Evolutionary conservation across 2,888 invertebrate species (phyloP).

Genomic region (Thumatha senex): DNA sequence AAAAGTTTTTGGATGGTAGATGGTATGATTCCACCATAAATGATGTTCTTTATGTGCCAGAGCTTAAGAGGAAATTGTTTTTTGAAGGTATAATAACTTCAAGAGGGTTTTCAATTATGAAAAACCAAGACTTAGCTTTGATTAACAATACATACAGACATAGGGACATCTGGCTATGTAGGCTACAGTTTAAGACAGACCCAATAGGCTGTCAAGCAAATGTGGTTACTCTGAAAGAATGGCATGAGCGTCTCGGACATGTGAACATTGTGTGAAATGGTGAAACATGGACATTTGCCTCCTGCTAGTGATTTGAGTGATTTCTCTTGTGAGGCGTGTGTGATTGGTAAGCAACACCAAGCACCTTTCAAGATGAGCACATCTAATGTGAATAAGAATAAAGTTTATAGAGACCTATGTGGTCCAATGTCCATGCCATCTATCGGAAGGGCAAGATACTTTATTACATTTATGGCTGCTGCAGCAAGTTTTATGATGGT

Average conservation of each 20-base stretch:
- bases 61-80: no score
- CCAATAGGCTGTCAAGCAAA: constrained; percentile 11
- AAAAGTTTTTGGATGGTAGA: background rate
- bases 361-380: no score
- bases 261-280: no score
- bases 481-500: constrained; percentile 11
- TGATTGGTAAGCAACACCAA: no score
- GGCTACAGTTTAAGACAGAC: constrained; percentile 14
- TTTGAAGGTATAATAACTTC: no score
- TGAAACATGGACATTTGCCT: no score
- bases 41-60: no score
- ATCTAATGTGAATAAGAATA: constrained; percentile 1
- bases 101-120: constrained; percentile 39
- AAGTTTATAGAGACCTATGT: constrained; percentile 23
- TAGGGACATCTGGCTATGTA: constrained; percentile 25
- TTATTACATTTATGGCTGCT: constrained; percentile 32
- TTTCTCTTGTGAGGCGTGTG: no score
- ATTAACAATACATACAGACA: constrained; percentile 12
- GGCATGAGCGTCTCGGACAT: constrained; percentile 29
- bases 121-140: constrained; percentile 11
- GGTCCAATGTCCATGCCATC: constrained; percentile 21
- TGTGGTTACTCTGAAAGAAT: no score
- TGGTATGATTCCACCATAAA: no score
- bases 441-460: constrained; percentile 20
- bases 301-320: no score